Evolutionary conservation across 2,797 vertebrate genomes (phyloP).

Genomic region (Austrolebias charrua): DNA sequence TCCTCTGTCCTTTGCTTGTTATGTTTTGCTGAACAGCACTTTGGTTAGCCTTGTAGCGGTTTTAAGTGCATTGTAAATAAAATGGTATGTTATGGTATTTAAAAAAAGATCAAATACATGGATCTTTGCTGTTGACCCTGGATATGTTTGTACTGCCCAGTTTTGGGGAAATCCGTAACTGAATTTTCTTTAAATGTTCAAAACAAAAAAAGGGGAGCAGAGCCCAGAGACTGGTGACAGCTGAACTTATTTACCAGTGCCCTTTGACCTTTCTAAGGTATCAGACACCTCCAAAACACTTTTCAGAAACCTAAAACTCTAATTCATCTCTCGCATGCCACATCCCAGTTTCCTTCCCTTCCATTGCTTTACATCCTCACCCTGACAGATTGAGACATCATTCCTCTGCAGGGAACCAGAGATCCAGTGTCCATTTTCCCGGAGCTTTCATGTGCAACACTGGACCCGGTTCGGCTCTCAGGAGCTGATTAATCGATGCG

Average conservation of each 20-base stretch:
- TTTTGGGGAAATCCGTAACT: no score
- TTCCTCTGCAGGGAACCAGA: slow-evolving; percentile 49
- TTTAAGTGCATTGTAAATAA: no score
- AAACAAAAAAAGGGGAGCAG: no score
- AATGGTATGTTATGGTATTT: no score
- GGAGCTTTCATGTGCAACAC: slow-evolving; percentile 64
- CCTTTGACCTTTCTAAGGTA: slow-evolving; percentile 10
- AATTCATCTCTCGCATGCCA: slow-evolving; percentile 22
- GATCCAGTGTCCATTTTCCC: slow-evolving; percentile 54
- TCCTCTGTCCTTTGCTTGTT: no score
- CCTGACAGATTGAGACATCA: slow-evolving; percentile 58
- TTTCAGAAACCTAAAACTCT: slow-evolving; percentile 13
- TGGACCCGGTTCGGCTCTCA: slow-evolving; percentile 35
- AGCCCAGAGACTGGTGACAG: no score
- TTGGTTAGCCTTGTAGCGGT: no score
- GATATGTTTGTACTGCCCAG: no score
- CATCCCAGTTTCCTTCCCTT: slow-evolving; percentile 9
- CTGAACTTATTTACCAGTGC: slow-evolving; percentile 1
- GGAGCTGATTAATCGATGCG: slow-evolving; percentile 58
- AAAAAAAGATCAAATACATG: no score
- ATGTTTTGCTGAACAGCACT: no score
- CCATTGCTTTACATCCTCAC: slow-evolving; percentile 24
- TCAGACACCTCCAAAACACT: slow-evolving; percentile 12
- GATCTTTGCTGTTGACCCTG: no score
- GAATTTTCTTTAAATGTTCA: no score